phyloP scores from a whole-genome alignment of 23 tunicate species.

The Halocynthia aurantium region DNA sequence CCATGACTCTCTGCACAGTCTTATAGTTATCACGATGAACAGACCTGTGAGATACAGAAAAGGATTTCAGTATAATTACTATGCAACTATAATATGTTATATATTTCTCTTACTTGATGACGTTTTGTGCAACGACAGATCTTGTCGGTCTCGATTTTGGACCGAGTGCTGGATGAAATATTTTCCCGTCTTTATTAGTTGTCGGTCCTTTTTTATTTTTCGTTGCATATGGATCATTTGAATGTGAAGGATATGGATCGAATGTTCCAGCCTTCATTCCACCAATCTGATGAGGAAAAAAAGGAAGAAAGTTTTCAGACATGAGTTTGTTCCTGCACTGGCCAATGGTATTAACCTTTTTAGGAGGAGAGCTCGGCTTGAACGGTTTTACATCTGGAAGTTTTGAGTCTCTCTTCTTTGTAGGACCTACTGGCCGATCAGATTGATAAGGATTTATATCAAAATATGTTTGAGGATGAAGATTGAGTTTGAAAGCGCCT shows the following conservation, averaged over 20 bases:
- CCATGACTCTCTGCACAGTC: conserved; percentile 57
- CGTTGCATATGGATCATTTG: conserved; percentile 67
- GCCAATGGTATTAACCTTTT: conserved; percentile 32
- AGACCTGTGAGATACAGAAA: conserved; percentile 24
- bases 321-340: too few relatives aligned
- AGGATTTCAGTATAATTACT: not conserved
- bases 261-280: conserved; percentile 94
- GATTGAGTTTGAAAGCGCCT: conserved; percentile 80
- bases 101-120: conserved; percentile 32
- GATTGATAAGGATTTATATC: conserved; percentile 76
- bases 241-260: conserved; percentile 93
- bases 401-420: conserved; percentile 51
- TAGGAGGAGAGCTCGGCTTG: conserved; percentile 94
- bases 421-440: conserved; percentile 76
- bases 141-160: conserved; percentile 73
- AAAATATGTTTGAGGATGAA: conserved; percentile 75
- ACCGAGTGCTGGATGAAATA: conserved; percentile 86
- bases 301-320: not conserved
- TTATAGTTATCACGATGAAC: conserved; percentile 84
- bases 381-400: conserved; percentile 84
- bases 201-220: conserved; percentile 63
- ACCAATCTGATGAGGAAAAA: conserved; percentile 42
- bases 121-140: conserved; percentile 78
- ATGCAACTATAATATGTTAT: conserved; percentile 1
- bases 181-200: conserved; percentile 82